phyloP scores from a whole-genome alignment of 1,140 invertebrate species.

The Physella acuta region DNA sequence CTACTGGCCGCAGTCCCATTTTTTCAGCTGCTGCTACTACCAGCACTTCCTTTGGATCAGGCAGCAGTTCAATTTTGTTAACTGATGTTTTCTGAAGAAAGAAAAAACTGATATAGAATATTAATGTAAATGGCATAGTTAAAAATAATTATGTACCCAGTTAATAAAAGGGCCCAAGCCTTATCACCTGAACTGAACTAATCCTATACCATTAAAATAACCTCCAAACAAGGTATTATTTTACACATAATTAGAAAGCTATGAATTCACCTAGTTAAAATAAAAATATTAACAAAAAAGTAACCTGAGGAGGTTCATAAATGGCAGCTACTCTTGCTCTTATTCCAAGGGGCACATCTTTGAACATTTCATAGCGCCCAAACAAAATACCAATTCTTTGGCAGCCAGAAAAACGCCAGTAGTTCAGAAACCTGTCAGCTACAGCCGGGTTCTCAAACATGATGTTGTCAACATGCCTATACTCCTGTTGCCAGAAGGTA shows the following conservation, averaged over 20 bases:
- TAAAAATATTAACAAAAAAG: too few relatives aligned
- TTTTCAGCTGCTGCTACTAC: constrained; percentile 78
- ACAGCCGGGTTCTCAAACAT: constrained; percentile 94
- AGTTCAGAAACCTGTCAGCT: constrained; percentile 94
- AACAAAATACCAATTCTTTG: constrained; percentile 93
- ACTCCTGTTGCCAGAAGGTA: too few relatives aligned
- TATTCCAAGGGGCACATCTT: constrained; percentile 93
- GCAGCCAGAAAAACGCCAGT: constrained; percentile 91
- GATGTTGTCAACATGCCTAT: constrained; percentile 97
- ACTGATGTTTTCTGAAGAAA: constrained; percentile 42
- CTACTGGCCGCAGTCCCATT: constrained; percentile 82
- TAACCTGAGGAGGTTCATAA: constrained; percentile 94
- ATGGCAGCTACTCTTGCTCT: constrained; percentile 90
- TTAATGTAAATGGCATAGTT: too few relatives aligned
- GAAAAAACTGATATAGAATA: too few relatives aligned
- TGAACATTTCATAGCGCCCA: constrained; percentile 87
- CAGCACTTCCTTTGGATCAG: constrained; percentile 72
- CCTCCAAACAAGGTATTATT: too few relatives aligned
- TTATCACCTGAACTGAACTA: too few relatives aligned
- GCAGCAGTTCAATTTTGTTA: constrained; percentile 63
- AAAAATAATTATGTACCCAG: too few relatives aligned
- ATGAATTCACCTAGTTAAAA: too few relatives aligned
- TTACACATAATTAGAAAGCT: too few relatives aligned
- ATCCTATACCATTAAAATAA: too few relatives aligned
- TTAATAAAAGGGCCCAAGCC: too few relatives aligned